phyloP scores from a whole-genome alignment of 2,113 vertebrate species.

The Apteryx mantelli region DNA sequence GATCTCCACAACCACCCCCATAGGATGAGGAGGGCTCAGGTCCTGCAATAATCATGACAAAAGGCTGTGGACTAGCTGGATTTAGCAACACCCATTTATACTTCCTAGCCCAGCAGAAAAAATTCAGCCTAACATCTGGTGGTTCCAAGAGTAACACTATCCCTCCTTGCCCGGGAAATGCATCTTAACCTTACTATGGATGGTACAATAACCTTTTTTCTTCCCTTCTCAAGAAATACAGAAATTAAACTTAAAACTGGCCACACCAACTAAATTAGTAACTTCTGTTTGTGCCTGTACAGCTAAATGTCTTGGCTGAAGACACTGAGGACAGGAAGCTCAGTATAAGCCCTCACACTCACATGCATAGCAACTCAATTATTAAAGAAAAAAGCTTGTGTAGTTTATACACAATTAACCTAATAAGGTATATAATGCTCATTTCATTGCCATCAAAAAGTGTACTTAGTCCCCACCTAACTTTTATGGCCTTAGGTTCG shows the following conservation, averaged over 20 bases:
- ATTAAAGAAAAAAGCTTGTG: not conserved
- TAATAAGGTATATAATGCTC: not conserved
- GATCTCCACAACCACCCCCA: not conserved
- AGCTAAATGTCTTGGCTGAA: not conserved
- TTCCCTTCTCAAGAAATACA: constrained; percentile 3
- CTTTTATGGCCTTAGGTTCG: not conserved
- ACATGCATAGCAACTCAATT: not conserved
- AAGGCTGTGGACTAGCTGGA: not conserved
- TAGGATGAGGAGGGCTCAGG: not conserved
- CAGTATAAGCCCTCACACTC: not conserved
- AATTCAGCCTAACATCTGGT: not conserved
- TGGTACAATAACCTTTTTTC: not conserved
- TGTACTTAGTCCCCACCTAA: not conserved
- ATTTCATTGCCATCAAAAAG: constrained; percentile 21
- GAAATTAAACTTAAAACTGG: constrained; percentile 26
- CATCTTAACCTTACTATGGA: not conserved
- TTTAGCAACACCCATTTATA: not conserved
- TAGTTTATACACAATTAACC: not conserved
- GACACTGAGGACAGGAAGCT: not conserved
- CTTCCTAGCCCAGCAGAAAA: not conserved
- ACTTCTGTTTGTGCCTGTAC: not conserved
- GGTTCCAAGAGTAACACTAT: not conserved
- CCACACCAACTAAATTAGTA: not conserved
- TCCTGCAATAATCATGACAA: not conserved
- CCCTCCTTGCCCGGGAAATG: not conserved